These are phyloP conservation scores for Leiothrix lutea DNA, from an alignment of 2,113 vertebrate genomes.

Conservation along the genomic window DNA sequence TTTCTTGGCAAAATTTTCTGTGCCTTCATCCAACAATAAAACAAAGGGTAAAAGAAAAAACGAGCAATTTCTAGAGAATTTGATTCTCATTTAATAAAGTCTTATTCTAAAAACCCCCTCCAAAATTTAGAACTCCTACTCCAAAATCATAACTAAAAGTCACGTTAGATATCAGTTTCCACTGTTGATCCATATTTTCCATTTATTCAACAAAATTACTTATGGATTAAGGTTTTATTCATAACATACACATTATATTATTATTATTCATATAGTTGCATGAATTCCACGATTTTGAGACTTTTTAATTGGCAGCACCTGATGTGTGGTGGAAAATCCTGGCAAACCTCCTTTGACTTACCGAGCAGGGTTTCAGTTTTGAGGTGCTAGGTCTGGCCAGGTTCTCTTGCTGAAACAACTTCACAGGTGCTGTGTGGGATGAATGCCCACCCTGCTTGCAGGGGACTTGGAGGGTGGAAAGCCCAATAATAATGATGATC, in stretches of 20 bases:
- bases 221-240: neutral
- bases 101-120: neutral
- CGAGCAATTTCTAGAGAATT: slow-evolving; percentile 36
- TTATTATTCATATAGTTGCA: neutral
- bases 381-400: neutral
- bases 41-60: slow-evolving; percentile 52
- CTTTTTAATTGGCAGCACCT: neutral
- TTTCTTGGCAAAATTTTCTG: slow-evolving; percentile 35
- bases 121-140: neutral
- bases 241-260: neutral
- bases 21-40: slow-evolving; percentile 18
- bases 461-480: neutral
- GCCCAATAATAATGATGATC: neutral
- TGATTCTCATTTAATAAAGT: slow-evolving; percentile 42
- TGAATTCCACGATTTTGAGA: neutral
- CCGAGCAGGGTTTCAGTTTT: neutral
- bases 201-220: neutral
- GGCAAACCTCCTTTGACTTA: neutral
- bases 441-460: neutral
- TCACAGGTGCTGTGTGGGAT: neutral
- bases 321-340: neutral
- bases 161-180: neutral
- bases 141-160: neutral
- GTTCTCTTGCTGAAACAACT: neutral
- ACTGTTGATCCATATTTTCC: neutral